Evolutionary conservation across 1,140 invertebrate genomes (phyloP), one percentile per base, ranked within the genome.

Genomic region (Magallana angulata): DNA sequence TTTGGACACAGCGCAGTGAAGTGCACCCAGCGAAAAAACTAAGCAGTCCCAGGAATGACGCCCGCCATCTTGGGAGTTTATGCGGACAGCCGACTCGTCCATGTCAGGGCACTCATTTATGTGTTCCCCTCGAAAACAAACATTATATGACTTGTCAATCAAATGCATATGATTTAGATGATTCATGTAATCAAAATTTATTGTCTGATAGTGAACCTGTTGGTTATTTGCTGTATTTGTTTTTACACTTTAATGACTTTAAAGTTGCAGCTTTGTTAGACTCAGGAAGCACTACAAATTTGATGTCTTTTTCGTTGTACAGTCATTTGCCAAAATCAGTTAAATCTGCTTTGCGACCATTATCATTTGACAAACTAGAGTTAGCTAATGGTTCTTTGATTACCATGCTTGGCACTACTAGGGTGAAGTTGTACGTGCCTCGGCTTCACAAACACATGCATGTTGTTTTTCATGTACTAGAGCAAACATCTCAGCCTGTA

Each of bases 221-320:
- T 64, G 62, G 62, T 64, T 16, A n/a, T 64, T 64, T 64, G 18
- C 62, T 6, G 62, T 64, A 64, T 64, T 64, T 64, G 62, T 64
- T 16, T 68, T 68, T 68, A 68, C 62, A 64, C 1, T 64, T 64
- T 64, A 11, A 64, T 16, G 24, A 14, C 18, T 12, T 64, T 64
- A 64, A 64, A 16, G 18, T 16, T 64, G 62, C 62, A 7, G 24
- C 24, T 24, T 24, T 24, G 16, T 64, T 64, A 64, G 16, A 64
- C 18, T 64, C 16, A 9, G 62, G 62, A 16, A 64, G 62, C 16
- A 64, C 62, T 14, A 64, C 62, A 7, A 64, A 64, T n/a, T 16
- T 64, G 16, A 64, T 64, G 62, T 16, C 24, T 24, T 24, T 24
- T 64, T 7, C 62, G 1, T 64, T 64, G 9, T 64, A 64, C 62